Percentiles rank a stretch among this genome's conserved stretches.
Evolutionary conservation across 2,888 invertebrate species (phyloP).

Genomic region (Nebria salina): DNA sequence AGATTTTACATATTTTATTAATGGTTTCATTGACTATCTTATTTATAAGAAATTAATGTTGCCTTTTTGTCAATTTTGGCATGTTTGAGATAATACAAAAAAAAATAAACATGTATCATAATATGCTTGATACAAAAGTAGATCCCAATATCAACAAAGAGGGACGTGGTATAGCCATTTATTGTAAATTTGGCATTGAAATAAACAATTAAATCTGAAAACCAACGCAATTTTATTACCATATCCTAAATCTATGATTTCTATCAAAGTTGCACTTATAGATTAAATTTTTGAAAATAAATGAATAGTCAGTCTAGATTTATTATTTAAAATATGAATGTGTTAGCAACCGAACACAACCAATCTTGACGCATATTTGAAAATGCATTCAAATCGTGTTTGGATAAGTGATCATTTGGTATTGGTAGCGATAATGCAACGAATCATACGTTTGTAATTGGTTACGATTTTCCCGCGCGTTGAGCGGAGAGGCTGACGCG

Average conservation of each 20-base stretch:
- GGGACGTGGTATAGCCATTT: conserved; percentile 50
- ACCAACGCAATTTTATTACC: background rate
- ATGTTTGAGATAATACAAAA: conserved; percentile 48
- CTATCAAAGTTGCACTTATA: background rate
- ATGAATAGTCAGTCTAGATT: background rate
- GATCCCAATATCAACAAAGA: conserved; percentile 48
- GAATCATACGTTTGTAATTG: conserved; percentile 57
- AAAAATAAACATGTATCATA: conserved; percentile 11
- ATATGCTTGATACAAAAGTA: conserved; percentile 48
- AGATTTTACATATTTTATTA: conserved; percentile 57
- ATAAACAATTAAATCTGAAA: conserved; percentile 51
- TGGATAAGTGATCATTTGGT: conserved; percentile 5
- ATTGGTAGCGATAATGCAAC: conserved; percentile 8
- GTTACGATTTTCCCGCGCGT: conserved; percentile 61
- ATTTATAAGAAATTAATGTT: conserved; percentile 60
- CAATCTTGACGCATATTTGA: background rate
- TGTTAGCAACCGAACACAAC: background rate
- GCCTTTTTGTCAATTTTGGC: conserved; percentile 58
- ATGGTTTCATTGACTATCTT: conserved; percentile 55
- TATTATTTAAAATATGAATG: background rate
- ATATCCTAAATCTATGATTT: background rate
- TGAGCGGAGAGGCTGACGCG: conserved; percentile 57
- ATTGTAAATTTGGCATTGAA: conserved; percentile 54
- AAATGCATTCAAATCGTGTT: background rate
- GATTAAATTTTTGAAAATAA: background rate